Conservation (phyloP, 2,797 vertebrate genomes). For the Simalia tracyae region DNA sequence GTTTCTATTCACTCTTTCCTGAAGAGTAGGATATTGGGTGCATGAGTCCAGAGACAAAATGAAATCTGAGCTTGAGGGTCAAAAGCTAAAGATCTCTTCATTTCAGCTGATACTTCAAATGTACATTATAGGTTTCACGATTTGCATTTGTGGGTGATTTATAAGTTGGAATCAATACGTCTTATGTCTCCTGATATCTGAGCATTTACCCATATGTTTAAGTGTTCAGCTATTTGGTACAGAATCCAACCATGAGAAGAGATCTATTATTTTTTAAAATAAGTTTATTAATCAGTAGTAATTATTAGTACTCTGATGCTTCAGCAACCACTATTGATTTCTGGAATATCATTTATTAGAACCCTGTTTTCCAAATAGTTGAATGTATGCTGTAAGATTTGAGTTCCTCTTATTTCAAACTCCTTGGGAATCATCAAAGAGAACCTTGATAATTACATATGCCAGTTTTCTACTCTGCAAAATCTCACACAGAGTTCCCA, state of each 20-base stretch:
- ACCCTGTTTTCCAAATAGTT: not conserved
- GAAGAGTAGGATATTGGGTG: not conserved
- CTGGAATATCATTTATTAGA: not conserved
- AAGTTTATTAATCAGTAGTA: not conserved
- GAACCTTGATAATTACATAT: not conserved
- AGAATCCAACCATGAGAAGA: not conserved
- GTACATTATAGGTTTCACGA: not conserved
- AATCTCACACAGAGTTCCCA: not conserved
- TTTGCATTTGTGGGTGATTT: not conserved
- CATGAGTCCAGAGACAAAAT: not conserved
- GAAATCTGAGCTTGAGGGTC: too few species aligned
- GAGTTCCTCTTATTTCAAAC: not conserved
- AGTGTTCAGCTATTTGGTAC: not conserved
- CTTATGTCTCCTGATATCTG: constrained; percentile 2
- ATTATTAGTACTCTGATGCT: not conserved
- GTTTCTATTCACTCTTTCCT: not conserved
- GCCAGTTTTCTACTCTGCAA: not conserved
- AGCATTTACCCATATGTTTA: constrained; percentile 9
- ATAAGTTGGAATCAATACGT: not conserved
- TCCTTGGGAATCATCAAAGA: not conserved
- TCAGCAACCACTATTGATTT: not conserved
- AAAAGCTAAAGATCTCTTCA: not conserved
- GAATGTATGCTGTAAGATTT: not conserved
- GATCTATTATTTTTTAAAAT: not conserved
- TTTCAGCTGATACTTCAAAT: not conserved